phyloP scores from a whole-genome alignment of 2,797 vertebrate genomes.

The Loris lydekkerianus region DNA sequence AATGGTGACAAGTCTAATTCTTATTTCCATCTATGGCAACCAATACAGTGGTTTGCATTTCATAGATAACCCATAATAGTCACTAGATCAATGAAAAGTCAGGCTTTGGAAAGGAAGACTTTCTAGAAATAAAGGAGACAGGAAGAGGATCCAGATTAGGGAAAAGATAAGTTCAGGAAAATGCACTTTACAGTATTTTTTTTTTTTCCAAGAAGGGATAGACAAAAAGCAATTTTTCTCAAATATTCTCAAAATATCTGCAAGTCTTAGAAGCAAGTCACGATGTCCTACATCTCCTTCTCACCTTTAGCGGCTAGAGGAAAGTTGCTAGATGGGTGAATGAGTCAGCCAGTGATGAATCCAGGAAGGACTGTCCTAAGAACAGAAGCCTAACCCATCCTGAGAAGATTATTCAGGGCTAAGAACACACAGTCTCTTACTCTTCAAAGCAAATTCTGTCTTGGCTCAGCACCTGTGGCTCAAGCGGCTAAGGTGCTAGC shows the following conservation, averaged over 20 bases:
- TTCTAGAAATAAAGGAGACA: neutral
- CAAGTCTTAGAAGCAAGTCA: constrained; percentile 1
- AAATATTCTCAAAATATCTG: constrained; percentile 32
- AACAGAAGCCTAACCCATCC: neutral
- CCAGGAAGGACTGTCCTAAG: neutral
- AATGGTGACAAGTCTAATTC: neutral
- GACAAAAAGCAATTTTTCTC: neutral
- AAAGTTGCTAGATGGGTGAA: neutral
- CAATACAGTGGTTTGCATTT: neutral
- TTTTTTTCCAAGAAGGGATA: constrained; percentile 23
- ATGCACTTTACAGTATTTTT: neutral
- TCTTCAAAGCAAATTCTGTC: neutral
- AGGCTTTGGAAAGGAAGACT: constrained; percentile 17
- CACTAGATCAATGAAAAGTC: neutral
- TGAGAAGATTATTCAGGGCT: neutral
- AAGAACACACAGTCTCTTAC: neutral
- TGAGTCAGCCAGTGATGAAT: constrained; percentile 6
- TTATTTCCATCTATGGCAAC: neutral
- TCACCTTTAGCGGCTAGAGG: neutral
- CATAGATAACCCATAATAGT: neutral
- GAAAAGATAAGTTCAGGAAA: neutral
- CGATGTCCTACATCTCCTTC: neutral
- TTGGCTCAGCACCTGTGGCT: no score
- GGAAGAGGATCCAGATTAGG: neutral
- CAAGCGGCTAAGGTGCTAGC: no score